A percentile compares a stretch with the other conserved stretches of the same genome.
phyloP scores from a whole-genome alignment of 2,113 vertebrate species.

The Pelmatolapia mariae region DNA sequence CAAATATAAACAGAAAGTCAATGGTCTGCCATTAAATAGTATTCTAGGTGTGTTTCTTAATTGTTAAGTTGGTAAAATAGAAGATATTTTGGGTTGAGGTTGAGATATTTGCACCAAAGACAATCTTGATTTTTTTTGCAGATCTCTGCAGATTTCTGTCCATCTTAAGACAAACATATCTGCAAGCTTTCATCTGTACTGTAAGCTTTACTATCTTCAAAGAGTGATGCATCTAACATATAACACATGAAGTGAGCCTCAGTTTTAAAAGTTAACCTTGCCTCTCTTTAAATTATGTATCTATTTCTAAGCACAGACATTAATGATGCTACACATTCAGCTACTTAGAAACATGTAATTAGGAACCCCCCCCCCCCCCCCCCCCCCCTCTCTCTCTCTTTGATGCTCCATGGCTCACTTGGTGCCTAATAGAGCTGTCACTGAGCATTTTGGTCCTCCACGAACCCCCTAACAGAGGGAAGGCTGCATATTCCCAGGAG shows the following conservation, averaged over 20 bases:
- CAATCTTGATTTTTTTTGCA: background rate
- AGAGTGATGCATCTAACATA: background rate
- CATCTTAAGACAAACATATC: background rate
- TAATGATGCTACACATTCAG: background rate
- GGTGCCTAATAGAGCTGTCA: constrained; percentile 68
- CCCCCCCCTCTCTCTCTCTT: constrained; percentile 1
- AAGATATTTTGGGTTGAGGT: background rate
- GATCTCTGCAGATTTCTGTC: background rate
- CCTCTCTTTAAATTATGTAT: background rate
- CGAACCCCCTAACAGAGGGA: constrained; percentile 45
- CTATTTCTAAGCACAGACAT: background rate
- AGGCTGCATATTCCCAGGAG: constrained; percentile 34
- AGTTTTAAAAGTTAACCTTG: background rate
- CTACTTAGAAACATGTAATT: constrained; percentile 19
- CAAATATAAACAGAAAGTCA: background rate
- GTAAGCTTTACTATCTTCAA: background rate
- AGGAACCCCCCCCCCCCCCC: background rate
- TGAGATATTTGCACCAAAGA: background rate
- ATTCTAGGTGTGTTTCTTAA: background rate
- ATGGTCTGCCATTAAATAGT: background rate
- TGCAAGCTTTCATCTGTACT: background rate
- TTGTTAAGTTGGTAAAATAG: background rate
- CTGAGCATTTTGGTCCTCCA: constrained; percentile 47
- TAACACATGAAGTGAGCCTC: background rate
- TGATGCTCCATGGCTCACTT: constrained; percentile 59